Evolutionary conservation across 1,140 invertebrate genomes (phyloP).

Genomic region (Drosophila miranda): DNA sequence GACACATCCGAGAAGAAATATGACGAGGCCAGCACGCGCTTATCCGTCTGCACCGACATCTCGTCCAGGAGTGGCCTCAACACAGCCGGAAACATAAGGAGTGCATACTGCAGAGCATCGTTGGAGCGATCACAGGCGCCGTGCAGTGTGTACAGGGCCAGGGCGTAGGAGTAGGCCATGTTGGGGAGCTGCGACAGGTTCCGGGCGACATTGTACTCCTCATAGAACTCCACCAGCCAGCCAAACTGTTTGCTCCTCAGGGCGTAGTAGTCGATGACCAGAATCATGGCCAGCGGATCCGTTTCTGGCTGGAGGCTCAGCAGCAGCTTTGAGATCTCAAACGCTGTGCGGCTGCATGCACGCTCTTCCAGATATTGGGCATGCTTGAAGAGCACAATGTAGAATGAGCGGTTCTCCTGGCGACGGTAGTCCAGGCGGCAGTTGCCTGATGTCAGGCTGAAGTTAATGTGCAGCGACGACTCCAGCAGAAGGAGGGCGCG

Average conservation of each 20-base stretch:
- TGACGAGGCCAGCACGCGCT: constrained; percentile 84
- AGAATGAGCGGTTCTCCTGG: constrained; percentile 93
- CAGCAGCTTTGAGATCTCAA: constrained; percentile 91
- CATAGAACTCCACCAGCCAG: constrained; percentile 90
- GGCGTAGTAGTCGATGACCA: constrained; percentile 95
- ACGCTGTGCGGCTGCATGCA: constrained; percentile 91
- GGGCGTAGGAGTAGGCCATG: constrained; percentile 92
- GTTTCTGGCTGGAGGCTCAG: constrained; percentile 91
- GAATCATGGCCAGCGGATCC: constrained; percentile 92
- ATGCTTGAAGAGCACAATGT: constrained; percentile 93
- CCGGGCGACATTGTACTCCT: constrained; percentile 86
- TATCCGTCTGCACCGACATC: constrained; percentile 89
- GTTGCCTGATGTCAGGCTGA: constrained; percentile 89
- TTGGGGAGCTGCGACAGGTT: constrained; percentile 93
- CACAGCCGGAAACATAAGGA: constrained; percentile 93
- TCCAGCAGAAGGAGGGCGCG: constrained; percentile 90
- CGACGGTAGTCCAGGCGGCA: constrained; percentile 91
- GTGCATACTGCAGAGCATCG: constrained; percentile 87
- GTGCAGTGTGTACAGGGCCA: constrained; percentile 87
- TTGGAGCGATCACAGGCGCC: constrained; percentile 84
- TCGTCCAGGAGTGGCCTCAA: constrained; percentile 89
- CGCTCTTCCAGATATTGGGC: constrained; percentile 90
- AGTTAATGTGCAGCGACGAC: constrained; percentile 90
- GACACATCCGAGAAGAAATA: constrained; percentile 82
- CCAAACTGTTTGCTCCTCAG: constrained; percentile 90